Evolutionary conservation across 92 coral and sea anemone genomes (phyloP), one percentile per base, ranked within the genome.

Genomic region (Meandrina meandrites): DNA sequence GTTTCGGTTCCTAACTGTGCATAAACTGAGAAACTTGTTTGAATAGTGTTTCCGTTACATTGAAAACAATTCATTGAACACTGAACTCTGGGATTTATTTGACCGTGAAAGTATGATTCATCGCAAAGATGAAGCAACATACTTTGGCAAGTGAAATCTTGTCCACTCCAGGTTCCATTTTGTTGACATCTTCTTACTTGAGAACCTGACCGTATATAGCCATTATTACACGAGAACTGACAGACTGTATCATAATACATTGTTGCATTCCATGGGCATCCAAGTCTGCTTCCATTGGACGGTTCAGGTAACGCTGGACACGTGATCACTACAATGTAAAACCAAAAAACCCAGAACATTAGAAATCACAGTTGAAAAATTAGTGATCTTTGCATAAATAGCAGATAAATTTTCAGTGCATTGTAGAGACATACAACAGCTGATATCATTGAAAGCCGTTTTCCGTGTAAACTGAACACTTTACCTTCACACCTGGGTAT

Each of bases 111-210:
- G n/a, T n/a, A n/a, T n/a, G n/a, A n/a, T n/a, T n/a, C n/a, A n/a
- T n/a, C n/a, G n/a, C n/a, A n/a, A n/a, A n/a, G n/a, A 51, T 1
- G 9, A 16, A 57, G 6, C 3, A 40, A 2, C 64, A 18, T 19
- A 69, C 75, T 15, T 69, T 13, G 7, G n/a, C 75, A 69, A 28
- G 21, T 34, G 37, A 69, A 69, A 7, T 69, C 75, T 69, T 28
- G 36, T 27, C 75, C 75, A 69, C 75, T 69, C 75, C 75, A 69
- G 30, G 75, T 69, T 31, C 36, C 36, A 69, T 69, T 69, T 1
- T 31, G 36, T 31, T 69, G 75, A 69, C 75, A 69, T 69, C 75
- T 69, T 15, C 75, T 69, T 28, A 1, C 37, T 69, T 69, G 75
- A 31, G 75, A 40, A 4, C 78, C 78, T 36, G 53, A 37, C 1